Conservation (phyloP, 2,797 vertebrate species). For the Sciurus vulgaris region DNA sequence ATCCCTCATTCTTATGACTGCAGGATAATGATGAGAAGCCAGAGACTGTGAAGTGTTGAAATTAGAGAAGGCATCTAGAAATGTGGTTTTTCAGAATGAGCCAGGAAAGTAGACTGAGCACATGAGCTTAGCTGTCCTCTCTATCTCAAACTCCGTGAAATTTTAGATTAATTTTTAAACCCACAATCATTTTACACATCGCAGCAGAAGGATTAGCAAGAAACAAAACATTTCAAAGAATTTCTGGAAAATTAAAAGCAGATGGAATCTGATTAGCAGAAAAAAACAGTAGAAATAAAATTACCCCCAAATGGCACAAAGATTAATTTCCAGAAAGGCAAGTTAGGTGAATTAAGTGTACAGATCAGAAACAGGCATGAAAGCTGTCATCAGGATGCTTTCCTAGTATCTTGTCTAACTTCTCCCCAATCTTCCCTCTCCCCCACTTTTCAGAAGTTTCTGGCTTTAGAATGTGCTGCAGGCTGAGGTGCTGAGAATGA, state of each 20-base stretch:
- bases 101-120: neutral
- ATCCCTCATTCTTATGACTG: neutral
- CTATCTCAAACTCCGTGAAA: neutral
- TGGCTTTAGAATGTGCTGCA: neutral
- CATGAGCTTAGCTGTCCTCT: neutral
- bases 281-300: constrained; percentile 47
- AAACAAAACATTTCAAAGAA: constrained; percentile 19
- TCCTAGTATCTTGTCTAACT: neutral
- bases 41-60: neutral
- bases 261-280: neutral
- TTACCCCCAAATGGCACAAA: neutral
- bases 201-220: neutral
- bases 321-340: neutral
- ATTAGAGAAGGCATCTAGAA: constrained; percentile 23
- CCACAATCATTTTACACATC: neutral
- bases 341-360: neutral
- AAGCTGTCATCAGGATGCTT: neutral
- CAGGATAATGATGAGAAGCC: neutral
- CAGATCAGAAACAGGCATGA: neutral
- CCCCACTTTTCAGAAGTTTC: neutral
- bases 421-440: neutral
- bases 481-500: neutral
- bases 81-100: neutral
- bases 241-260: constrained; percentile 43
- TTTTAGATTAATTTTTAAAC: constrained; percentile 18